phyloP scores from a whole-genome alignment of 2,888 invertebrate species.

The Periphyllus acericola region DNA sequence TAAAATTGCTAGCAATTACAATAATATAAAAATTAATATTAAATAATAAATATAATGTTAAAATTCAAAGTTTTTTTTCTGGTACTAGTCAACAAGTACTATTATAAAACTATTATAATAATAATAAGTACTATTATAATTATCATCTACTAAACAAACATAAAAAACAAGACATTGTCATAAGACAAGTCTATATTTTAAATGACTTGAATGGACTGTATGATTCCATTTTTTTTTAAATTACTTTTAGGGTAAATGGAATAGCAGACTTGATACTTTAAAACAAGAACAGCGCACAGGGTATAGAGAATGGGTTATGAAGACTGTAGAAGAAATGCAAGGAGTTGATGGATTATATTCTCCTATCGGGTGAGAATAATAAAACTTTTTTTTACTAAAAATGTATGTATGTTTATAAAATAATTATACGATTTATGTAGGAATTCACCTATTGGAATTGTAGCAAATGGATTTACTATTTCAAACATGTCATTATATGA shows the following conservation, averaged over 20 bases:
- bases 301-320: constrained; percentile 90
- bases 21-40: too few species aligned
- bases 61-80: too few species aligned
- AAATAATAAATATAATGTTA: too few species aligned
- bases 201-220: not conserved
- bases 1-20: too few species aligned
- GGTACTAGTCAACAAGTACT: too few species aligned
- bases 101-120: too few species aligned
- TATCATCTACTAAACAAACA: too few species aligned
- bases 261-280: constrained; percentile 80
- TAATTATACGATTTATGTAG: constrained; percentile 16
- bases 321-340: constrained; percentile 76
- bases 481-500: constrained; percentile 54
- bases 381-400: not conserved
- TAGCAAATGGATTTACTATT: constrained; percentile 41
- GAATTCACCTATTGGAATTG: constrained; percentile 38
- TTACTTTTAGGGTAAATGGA: constrained; percentile 64
- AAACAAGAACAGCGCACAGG: constrained; percentile 86
- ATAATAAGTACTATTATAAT: too few species aligned
- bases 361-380: constrained; percentile 38
- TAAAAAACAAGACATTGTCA: too few species aligned
- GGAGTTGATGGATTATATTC: constrained; percentile 55
- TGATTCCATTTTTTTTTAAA: not conserved
- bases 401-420: constrained; percentile 65
- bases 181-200: too few species aligned